Evolutionary conservation across 1,140 invertebrate genomes (phyloP), one percentile per base, ranked within the genome.

Genomic region (Condylostylus longicornis): DNA sequence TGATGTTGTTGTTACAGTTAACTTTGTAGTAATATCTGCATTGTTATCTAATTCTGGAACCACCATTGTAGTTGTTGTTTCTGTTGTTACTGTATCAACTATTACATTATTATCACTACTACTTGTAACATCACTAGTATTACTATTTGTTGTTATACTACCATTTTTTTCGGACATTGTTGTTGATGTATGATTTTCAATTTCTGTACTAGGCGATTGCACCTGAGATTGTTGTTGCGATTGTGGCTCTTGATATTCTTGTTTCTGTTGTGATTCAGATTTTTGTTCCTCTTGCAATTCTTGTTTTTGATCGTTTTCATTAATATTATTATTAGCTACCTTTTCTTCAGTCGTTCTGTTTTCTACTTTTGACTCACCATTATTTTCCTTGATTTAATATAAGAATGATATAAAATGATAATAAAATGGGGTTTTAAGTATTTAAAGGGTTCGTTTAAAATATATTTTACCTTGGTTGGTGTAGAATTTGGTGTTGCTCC

Each of bases 401-500:
- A 30, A 28, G 33, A 28, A 40, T 10, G 14, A 38, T 27, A 44
- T 42, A n/a, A n/a, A n/a, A 22, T 28, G 17, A 18, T n/a, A n/a
- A n/a, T n/a, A n/a, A n/a, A n/a, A n/a, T n/a, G n/a, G n/a, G n/a
- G n/a, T n/a, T n/a, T n/a, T n/a, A n/a, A n/a, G n/a, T n/a, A n/a
- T n/a, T n/a, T n/a, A n/a, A n/a, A n/a, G n/a, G 32, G n/a, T 12
- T 40, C 35, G 40, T 13, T 32, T 19, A 21, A 25, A 15, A 32
- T 23, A 34, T 40, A 20, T 4, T n/a, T 30, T 43, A 58, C 55
- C 46, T 61, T 59, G 31, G 45, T 42, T 41, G 70, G 63, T 33
- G 69, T 67, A 49, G 48, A 43, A 36, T 39, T 50, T 42, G 69
- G 60, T 34, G 66, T 64, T 45, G 64, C 65, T n/a, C 61, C 50